phyloP scores from a whole-genome alignment of 1,140 invertebrate genomes.

The Dendroctonus ponderosae region DNA sequence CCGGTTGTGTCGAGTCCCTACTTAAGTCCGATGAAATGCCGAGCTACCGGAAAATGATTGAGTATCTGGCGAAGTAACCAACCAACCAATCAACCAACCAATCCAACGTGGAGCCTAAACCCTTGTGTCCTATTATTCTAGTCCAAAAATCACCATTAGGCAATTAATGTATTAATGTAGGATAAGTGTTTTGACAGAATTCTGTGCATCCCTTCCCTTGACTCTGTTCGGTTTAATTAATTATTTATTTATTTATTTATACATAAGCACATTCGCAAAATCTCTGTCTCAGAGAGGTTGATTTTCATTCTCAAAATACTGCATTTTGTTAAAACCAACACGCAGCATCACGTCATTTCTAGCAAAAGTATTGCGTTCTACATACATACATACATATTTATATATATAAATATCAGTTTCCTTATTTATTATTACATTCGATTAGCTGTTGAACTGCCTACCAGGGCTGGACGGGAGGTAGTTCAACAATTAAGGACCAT shows the following conservation, averaged over 20 bases:
- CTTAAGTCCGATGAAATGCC: conserved; percentile 77
- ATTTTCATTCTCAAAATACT: not conserved
- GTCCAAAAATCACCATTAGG: conserved; percentile 44
- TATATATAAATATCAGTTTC: conserved; percentile 8
- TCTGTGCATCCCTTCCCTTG: conserved; percentile 27
- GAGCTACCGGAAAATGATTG: conserved; percentile 65
- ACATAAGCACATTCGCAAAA: not conserved
- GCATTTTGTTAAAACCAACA: not conserved
- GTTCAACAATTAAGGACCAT: conserved; percentile 28
- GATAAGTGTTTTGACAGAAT: conserved; percentile 41
- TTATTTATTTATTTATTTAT: conserved; percentile 31
- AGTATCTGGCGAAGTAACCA: conserved; percentile 51
- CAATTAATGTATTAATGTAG: conserved; percentile 43
- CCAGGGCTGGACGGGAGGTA: conserved; percentile 30
- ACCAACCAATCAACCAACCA: conserved; percentile 5
- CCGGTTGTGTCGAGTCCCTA: conserved; percentile 83
- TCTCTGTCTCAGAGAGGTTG: not conserved
- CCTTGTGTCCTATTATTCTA: conserved; percentile 48
- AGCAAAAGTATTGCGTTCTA: not conserved
- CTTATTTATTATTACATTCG: conserved; percentile 24
- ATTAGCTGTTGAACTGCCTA: conserved; percentile 31
- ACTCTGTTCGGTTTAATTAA: conserved; percentile 34
- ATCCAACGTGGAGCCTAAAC: conserved; percentile 19
- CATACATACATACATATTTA: not conserved
- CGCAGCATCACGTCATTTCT: not conserved